Percentiles rank a stretch among this genome's conserved stretches.
These are phyloP conservation scores for Lindbergichthys nudifrons DNA, from an alignment of 2,797 vertebrate species.

Conservation along the genomic window DNA sequence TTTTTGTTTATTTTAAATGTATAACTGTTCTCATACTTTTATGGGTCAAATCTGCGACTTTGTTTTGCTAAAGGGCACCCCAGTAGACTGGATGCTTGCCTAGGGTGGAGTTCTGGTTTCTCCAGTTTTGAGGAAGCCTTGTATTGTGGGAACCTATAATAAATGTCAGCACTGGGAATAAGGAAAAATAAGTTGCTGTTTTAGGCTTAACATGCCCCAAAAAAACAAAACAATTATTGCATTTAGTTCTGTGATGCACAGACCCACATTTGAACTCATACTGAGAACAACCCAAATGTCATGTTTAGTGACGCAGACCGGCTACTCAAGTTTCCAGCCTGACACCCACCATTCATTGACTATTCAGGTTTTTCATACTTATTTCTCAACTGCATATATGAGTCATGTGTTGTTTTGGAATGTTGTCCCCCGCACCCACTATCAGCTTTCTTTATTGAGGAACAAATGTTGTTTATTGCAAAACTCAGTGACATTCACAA, in stretches of 20 bases:
- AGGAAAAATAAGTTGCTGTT: not conserved
- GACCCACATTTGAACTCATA: constrained; percentile 22
- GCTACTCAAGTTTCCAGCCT: constrained; percentile 60
- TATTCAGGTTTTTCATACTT: constrained; percentile 19
- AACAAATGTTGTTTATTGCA: constrained; percentile 24
- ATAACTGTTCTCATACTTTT: not conserved
- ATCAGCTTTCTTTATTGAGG: constrained; percentile 27
- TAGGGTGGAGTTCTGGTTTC: constrained; percentile 38
- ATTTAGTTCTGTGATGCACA: constrained; percentile 2
- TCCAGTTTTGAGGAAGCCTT: constrained; percentile 12
- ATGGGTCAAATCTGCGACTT: not conserved
- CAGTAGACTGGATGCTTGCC: constrained; percentile 3
- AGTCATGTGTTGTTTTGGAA: constrained; percentile 62
- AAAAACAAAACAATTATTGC: not conserved
- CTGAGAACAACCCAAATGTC: constrained; percentile 32
- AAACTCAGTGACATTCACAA: not conserved
- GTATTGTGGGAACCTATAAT: not conserved
- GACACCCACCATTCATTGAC: constrained; percentile 50
- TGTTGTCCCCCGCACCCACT: constrained; percentile 47
- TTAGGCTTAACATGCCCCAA: not conserved
- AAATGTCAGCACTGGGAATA: not conserved
- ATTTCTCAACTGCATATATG: constrained; percentile 58
- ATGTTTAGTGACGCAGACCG: constrained; percentile 51
- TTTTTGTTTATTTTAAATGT: not conserved
- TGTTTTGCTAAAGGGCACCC: constrained; percentile 33